Evolutionary conservation across 2,797 vertebrate genomes (phyloP).

Genomic region (Gadopsis marmoratus): DNA sequence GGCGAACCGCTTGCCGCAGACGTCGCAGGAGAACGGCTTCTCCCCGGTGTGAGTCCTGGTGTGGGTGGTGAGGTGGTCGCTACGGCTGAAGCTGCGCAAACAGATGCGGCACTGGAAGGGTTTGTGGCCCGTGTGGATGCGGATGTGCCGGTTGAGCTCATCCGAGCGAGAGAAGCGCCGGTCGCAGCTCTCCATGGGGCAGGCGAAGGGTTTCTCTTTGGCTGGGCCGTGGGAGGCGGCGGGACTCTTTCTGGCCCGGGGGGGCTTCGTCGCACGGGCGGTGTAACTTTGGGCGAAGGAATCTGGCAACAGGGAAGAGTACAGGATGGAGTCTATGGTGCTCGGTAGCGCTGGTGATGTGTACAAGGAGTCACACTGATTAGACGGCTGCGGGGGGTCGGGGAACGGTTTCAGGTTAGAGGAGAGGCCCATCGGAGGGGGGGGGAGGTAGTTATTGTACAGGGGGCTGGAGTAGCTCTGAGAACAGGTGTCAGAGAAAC

Average conservation of each 20-base stretch:
- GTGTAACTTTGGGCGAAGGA: slow-evolving; percentile 85
- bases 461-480: slow-evolving; percentile 83
- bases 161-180: slow-evolving; percentile 97
- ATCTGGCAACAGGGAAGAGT: slow-evolving; percentile 82
- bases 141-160: slow-evolving; percentile 97
- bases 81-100: slow-evolving; percentile 97
- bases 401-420: slow-evolving; percentile 85
- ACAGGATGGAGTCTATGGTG: slow-evolving; percentile 85
- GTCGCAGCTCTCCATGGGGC: slow-evolving; percentile 96
- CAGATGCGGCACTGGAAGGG: slow-evolving; percentile 99
- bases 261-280: slow-evolving; percentile 86
- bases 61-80: slow-evolving; percentile 98
- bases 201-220: slow-evolving; percentile 97
- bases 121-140: slow-evolving; percentile 98
- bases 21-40: slow-evolving; percentile 98
- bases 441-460: slow-evolving; percentile 83
- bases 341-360: slow-evolving; percentile 77
- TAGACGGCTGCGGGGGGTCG: slow-evolving; percentile 80
- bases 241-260: slow-evolving; percentile 89
- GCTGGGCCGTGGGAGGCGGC: slow-evolving; percentile 91
- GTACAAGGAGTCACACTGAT: slow-evolving; percentile 84
- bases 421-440: slow-evolving; percentile 82
- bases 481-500: slow-evolving; percentile 86
- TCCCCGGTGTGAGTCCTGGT: slow-evolving; percentile 98
- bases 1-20: slow-evolving; percentile 96